phyloP scores from a whole-genome alignment of 2,113 vertebrate genomes.

The Hemichromis elongatus region DNA sequence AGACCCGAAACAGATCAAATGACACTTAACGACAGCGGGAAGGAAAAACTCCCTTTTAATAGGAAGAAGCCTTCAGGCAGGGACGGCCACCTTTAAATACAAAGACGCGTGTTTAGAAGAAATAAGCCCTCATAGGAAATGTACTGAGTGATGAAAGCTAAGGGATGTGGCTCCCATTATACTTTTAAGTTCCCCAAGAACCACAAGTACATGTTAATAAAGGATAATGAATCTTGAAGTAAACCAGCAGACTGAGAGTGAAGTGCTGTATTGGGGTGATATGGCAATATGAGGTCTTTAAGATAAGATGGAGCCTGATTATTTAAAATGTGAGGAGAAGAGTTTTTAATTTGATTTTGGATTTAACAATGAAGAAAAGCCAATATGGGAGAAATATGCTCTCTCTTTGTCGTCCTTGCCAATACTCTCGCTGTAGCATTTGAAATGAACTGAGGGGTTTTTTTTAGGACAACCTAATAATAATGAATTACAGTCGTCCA shows the following conservation, averaged over 20 bases:
- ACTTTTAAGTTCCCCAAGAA: not conserved
- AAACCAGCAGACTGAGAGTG: not conserved
- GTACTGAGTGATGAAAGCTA: not conserved
- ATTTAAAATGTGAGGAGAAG: not conserved
- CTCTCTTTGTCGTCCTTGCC: not conserved
- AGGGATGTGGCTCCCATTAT: not conserved
- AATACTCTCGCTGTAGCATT: not conserved
- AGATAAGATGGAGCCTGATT: not conserved
- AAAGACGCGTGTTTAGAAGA: not conserved
- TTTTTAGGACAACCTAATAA: not conserved
- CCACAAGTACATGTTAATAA: too few relatives aligned
- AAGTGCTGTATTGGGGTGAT: not conserved
- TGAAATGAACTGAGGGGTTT: not conserved
- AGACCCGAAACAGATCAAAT: not conserved
- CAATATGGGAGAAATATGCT: not conserved
- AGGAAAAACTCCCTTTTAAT: not conserved
- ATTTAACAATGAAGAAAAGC: not conserved
- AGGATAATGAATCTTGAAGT: too few relatives aligned
- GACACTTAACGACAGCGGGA: not conserved
- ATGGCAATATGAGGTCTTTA: not conserved
- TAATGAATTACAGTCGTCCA: not conserved
- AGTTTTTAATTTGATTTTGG: not conserved
- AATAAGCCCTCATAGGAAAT: not conserved
- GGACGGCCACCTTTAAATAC: not conserved
- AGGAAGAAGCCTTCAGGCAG: fast-evolving